Percentiles rank a stretch among this genome's conserved stretches.
Conservation (phyloP, 2,888 invertebrate genomes). For the Nomada fabriciana region DNA sequence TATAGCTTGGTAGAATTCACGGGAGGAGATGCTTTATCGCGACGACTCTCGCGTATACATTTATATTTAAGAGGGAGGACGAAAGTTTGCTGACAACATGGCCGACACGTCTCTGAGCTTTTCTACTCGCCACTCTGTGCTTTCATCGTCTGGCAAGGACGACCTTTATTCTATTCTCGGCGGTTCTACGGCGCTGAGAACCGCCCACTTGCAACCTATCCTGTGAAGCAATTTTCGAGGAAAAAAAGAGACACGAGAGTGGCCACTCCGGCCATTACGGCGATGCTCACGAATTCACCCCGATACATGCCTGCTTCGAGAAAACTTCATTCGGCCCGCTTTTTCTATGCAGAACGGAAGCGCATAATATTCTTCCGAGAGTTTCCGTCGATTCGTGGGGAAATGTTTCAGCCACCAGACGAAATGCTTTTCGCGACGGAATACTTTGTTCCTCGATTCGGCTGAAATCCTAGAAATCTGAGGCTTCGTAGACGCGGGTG, state of each 20-base stretch:
- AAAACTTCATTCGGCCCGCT: constrained; percentile 25
- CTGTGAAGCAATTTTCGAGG: constrained; percentile 67
- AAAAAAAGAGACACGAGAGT: constrained; percentile 53
- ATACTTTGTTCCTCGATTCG: background rate
- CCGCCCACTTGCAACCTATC: constrained; percentile 70
- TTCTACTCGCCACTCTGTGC: constrained; percentile 69
- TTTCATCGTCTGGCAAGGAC: constrained; percentile 69
- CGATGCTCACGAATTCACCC: constrained; percentile 51
- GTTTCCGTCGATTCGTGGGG: constrained; percentile 3
- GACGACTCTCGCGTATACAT: constrained; percentile 69
- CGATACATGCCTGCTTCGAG: constrained; percentile 17
- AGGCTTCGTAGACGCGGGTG: no score
- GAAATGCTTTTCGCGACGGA: background rate
- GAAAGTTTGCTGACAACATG: constrained; percentile 76
- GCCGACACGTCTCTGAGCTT: constrained; percentile 71
- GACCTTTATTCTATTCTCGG: constrained; percentile 70
- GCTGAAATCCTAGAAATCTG: no score
- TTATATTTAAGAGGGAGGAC: constrained; percentile 76
- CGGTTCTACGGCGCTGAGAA: constrained; percentile 64
- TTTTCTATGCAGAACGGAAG: constrained; percentile 14
- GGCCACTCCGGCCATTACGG: constrained; percentile 41
- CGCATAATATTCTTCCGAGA: constrained; percentile 24
- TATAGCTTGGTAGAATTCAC: constrained; percentile 59
- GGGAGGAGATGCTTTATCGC: constrained; percentile 68
- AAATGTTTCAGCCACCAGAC: background rate